Conservation (phyloP, 2,888 invertebrate genomes). For the Lathronympha strigana region DNA sequence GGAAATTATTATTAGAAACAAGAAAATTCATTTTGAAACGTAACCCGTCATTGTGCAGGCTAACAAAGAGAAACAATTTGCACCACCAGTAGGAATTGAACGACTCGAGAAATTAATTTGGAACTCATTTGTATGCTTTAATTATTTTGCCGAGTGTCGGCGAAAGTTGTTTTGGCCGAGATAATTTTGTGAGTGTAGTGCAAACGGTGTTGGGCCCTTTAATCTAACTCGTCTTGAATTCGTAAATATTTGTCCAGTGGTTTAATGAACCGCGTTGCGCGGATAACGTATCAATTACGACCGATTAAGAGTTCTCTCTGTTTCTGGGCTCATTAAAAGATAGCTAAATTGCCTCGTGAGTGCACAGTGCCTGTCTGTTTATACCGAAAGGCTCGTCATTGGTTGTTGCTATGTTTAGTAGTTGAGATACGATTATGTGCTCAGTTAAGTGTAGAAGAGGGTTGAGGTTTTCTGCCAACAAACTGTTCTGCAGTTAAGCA, state of each 20-base stretch:
- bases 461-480: no score
- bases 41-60: conserved; percentile 44
- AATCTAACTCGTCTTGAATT: conserved; percentile 28
- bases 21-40: conserved; percentile 45
- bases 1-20: conserved; percentile 30
- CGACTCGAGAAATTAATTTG: conserved; percentile 56
- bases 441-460: no score
- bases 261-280: conserved; percentile 17
- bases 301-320: no score
- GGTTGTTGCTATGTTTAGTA: no score
- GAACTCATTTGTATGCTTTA: conserved; percentile 54
- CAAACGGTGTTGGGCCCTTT: conserved; percentile 28
- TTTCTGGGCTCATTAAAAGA: no score
- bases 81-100: conserved; percentile 44
- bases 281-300: background rate
- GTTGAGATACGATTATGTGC: no score
- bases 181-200: conserved; percentile 40
- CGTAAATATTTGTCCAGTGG: conserved; percentile 29
- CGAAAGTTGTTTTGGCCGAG: conserved; percentile 38
- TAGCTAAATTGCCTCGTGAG: no score
- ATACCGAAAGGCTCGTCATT: no score
- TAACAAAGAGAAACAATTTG: conserved; percentile 47
- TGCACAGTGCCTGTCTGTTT: no score
- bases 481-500: no score
- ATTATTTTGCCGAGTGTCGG: conserved; percentile 42